Evolutionary conservation across 1,140 invertebrate genomes (phyloP).

Genomic region (Caerostris extrusa): DNA sequence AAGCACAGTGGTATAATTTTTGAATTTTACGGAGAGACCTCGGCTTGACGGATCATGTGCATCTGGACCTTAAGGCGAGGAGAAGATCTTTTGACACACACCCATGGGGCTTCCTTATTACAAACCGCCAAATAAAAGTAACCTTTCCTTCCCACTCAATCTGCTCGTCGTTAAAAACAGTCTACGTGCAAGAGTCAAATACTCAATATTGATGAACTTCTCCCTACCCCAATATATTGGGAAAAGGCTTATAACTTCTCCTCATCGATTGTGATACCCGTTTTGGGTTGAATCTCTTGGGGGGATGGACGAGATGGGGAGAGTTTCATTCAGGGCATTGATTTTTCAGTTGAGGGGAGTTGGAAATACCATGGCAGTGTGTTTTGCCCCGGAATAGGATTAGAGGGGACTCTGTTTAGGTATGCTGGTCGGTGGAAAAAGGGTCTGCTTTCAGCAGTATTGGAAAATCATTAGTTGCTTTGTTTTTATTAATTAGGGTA

Average conservation of each 20-base stretch:
- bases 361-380: not conserved
- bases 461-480: constrained; percentile 28
- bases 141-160: constrained; percentile 7
- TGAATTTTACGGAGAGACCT: not conserved
- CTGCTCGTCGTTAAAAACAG: constrained; percentile 33
- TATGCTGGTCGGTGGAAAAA: not conserved
- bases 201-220: constrained; percentile 70
- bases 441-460: constrained; percentile 1
- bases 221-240: constrained; percentile 57
- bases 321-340: constrained; percentile 56
- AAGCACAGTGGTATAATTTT: too few species aligned
- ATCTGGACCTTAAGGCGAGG: not conserved
- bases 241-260: constrained; percentile 68
- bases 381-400: not conserved
- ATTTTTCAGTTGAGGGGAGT: constrained; percentile 51
- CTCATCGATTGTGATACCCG: constrained; percentile 56
- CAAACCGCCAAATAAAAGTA: constrained; percentile 23
- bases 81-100: not conserved
- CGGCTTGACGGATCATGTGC: not conserved
- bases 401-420: not conserved
- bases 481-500: constrained; percentile 18
- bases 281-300: constrained; percentile 45
- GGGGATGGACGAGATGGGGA: not conserved
- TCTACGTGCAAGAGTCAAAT: constrained; percentile 35
- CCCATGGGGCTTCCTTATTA: not conserved